Percentiles rank a stretch among this genome's conserved stretches.
Evolutionary conservation across 2,113 vertebrate species (phyloP).

Genomic region (Seriola rivoliana): DNA sequence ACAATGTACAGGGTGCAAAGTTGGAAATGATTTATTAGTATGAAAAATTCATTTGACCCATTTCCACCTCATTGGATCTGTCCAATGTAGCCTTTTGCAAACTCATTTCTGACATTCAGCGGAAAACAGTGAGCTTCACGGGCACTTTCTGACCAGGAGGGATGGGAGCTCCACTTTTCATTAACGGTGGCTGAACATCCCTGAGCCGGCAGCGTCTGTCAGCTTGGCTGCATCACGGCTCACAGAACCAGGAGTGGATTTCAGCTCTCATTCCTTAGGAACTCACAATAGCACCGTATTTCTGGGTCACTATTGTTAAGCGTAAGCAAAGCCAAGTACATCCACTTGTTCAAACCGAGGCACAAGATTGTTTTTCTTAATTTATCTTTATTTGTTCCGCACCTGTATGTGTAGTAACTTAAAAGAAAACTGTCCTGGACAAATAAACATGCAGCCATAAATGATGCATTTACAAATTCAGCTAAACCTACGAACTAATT

Average conservation of each 20-base stretch:
- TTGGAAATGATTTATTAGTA: slow-evolving; percentile 18
- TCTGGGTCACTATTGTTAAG: slow-evolving; percentile 36
- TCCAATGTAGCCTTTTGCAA: slow-evolving; percentile 22
- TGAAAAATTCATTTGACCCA: slow-evolving; percentile 6
- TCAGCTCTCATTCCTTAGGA: slow-evolving; percentile 33
- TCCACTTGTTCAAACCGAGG: background rate
- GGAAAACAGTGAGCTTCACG: slow-evolving; percentile 39
- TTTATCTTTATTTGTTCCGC: background rate
- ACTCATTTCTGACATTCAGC: slow-evolving; percentile 65
- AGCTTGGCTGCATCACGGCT: slow-evolving; percentile 61
- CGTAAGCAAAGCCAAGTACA: background rate
- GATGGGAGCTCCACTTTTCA: slow-evolving; percentile 65
- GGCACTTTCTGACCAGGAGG: slow-evolving; percentile 64
- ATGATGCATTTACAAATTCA: background rate
- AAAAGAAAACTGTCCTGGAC: background rate
- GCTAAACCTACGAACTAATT: slow-evolving; percentile 14
- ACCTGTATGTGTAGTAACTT: background rate
- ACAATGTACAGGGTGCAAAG: background rate
- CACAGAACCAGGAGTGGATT: slow-evolving; percentile 46
- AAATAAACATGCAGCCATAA: background rate
- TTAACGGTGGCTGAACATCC: slow-evolving; percentile 72
- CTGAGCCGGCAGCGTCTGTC: slow-evolving; percentile 56
- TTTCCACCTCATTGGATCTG: slow-evolving; percentile 31
- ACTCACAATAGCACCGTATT: slow-evolving; percentile 36
- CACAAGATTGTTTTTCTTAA: background rate